A percentile compares a stretch with the other conserved stretches of the same genome.
Conservation (phyloP, 2,888 invertebrate species). For the Synergus gifuensis region DNA sequence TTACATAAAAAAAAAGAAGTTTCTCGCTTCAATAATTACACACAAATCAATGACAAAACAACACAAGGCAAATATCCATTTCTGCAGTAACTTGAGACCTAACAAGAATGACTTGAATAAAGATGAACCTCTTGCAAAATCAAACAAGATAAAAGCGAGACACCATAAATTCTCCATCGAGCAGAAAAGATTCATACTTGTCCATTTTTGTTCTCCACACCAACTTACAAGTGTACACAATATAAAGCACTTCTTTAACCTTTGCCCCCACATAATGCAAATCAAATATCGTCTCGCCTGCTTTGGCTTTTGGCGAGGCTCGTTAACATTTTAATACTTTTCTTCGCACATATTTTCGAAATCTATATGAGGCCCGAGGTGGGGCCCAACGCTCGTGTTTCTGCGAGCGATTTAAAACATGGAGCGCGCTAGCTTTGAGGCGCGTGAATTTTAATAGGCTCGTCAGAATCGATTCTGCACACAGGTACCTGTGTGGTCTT, state of each 20-base stretch:
- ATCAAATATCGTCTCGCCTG: slow-evolving; percentile 18
- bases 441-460: slow-evolving; percentile 49
- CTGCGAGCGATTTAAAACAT: slow-evolving; percentile 21
- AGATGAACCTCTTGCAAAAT: slow-evolving; percentile 14
- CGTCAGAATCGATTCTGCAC: slow-evolving; percentile 53
- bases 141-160: slow-evolving; percentile 2
- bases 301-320: slow-evolving; percentile 7
- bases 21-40: background rate
- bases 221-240: slow-evolving; percentile 6
- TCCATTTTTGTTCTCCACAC: slow-evolving; percentile 10
- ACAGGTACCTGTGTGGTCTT: slow-evolving; percentile 54
- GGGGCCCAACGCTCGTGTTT: background rate
- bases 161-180: slow-evolving; percentile 10
- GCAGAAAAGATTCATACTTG: slow-evolving; percentile 2
- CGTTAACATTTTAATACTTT: slow-evolving; percentile 39
- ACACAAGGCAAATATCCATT: slow-evolving; percentile 13
- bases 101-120: slow-evolving; percentile 15
- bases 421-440: slow-evolving; percentile 31
- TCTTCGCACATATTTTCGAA: slow-evolving; percentile 35
- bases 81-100: slow-evolving; percentile 23
- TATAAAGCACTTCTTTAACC: slow-evolving; percentile 13
- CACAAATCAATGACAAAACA: slow-evolving; percentile 1
- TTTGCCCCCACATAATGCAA: slow-evolving; percentile 25
- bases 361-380: slow-evolving; percentile 12
- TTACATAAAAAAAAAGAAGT: no score